These are phyloP conservation scores for Drosophila tripunctata DNA, from an alignment of 2,888 invertebrate genomes.

Conservation along the genomic window DNA sequence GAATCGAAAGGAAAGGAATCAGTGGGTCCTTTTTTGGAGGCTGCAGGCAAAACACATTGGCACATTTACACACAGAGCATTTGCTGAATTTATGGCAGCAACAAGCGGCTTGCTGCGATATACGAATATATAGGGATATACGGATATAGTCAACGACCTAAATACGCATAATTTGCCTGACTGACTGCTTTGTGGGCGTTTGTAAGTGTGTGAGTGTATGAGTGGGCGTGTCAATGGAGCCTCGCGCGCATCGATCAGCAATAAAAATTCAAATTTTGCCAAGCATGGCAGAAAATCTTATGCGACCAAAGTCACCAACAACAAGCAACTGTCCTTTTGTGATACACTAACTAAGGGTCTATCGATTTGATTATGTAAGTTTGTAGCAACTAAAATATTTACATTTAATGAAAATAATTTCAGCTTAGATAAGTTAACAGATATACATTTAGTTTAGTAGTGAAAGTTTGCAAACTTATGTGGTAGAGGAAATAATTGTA, in stretches of 20 bases:
- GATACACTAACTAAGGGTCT: slow-evolving; percentile 3
- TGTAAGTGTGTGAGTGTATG: no score
- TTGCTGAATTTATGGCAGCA: slow-evolving; percentile 58
- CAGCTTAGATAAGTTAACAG: no score
- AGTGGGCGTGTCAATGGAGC: slow-evolving; percentile 60
- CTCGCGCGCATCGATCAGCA: slow-evolving; percentile 75
- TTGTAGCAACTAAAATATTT: no score
- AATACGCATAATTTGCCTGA: slow-evolving; percentile 72
- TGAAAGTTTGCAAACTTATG: no score
- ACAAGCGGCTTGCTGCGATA: slow-evolving; percentile 47
- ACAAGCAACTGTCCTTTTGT: slow-evolving; percentile 28
- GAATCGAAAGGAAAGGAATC: not conserved
- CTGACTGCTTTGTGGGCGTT: not conserved
- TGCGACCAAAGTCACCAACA: slow-evolving; percentile 27
- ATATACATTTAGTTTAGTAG: no score
- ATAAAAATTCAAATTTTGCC: slow-evolving; percentile 81
- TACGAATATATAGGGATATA: slow-evolving; percentile 11
- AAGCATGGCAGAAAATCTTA: slow-evolving; percentile 61
- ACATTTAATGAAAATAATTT: no score
- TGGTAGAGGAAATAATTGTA: no score
- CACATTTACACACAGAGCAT: slow-evolving; percentile 70
- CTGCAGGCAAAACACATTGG: slow-evolving; percentile 62
- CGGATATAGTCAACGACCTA: slow-evolving; percentile 65
- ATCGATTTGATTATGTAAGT: no score
- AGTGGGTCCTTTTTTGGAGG: slow-evolving; percentile 7